phyloP scores from a whole-genome alignment of 2,888 invertebrate species.

The Drosophila mettleri region DNA sequence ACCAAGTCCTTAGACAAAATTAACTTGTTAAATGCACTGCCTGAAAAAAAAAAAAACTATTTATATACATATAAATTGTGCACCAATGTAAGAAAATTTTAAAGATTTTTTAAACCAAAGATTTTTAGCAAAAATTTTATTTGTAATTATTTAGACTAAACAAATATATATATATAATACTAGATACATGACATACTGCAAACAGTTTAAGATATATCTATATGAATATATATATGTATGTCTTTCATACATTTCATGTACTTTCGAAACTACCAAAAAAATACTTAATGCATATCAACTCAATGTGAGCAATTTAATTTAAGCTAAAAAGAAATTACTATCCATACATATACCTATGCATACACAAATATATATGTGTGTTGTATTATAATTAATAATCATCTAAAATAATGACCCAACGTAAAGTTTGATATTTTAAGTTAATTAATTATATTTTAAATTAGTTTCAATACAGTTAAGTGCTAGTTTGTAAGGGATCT shows the following conservation, averaged over 20 bases:
- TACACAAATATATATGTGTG: constrained; percentile 25
- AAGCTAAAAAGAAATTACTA: constrained; percentile 47
- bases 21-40: constrained; percentile 75
- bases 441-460: constrained; percentile 42
- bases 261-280: constrained; percentile 54
- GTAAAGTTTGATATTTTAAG: constrained; percentile 37
- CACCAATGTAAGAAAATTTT: constrained; percentile 41
- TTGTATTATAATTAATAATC: constrained; percentile 29
- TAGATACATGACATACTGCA: constrained; percentile 44
- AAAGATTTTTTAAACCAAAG: constrained; percentile 60
- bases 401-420: constrained; percentile 46
- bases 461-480: constrained; percentile 22
- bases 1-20: constrained; percentile 65
- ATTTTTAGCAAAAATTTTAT: constrained; percentile 62
- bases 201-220: constrained; percentile 34
- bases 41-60: constrained; percentile 32
- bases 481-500: constrained; percentile 64
- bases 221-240: constrained; percentile 42
- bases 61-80: constrained; percentile 33
- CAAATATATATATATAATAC: constrained; percentile 17
- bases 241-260: constrained; percentile 52
- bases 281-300: constrained; percentile 68
- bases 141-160: constrained; percentile 55
- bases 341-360: constrained; percentile 13
- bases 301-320: constrained; percentile 70